phyloP scores from a whole-genome alignment of 2,888 invertebrate species.

The Pecten maximus region DNA sequence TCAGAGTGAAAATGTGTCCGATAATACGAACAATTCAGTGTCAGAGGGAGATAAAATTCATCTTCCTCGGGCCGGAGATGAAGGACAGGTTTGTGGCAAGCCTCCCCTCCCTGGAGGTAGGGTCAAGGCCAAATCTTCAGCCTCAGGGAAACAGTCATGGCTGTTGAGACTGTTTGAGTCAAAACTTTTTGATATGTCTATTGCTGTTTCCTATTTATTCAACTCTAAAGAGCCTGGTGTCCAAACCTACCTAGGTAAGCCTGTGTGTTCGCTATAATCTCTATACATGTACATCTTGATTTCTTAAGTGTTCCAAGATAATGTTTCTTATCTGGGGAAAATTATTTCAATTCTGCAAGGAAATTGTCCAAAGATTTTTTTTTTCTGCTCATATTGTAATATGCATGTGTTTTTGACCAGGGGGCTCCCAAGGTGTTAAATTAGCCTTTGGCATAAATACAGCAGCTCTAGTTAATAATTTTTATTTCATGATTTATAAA shows the following conservation, averaged over 20 bases:
- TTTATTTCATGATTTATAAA: neutral
- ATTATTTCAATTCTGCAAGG: too few relatives aligned
- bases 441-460: too few relatives aligned
- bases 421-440: too few relatives aligned
- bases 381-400: too few relatives aligned
- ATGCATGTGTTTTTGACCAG: too few relatives aligned
- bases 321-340: too few relatives aligned
- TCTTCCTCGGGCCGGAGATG: neutral
- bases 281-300: neutral
- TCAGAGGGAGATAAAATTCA: neutral
- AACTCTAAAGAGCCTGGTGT: slow-evolving; percentile 99
- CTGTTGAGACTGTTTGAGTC: slow-evolving; percentile 96
- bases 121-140: slow-evolving; percentile 56
- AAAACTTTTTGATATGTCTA: slow-evolving; percentile 98
- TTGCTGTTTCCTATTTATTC: slow-evolving; percentile 98
- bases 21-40: neutral
- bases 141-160: slow-evolving; percentile 81
- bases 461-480: too few relatives aligned
- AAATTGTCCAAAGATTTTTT: too few relatives aligned
- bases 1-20: neutral
- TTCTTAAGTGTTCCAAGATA: too few relatives aligned
- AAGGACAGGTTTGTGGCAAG: slow-evolving; percentile 43
- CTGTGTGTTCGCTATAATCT: neutral
- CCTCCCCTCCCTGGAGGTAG: slow-evolving; percentile 61
- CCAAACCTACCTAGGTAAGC: slow-evolving; percentile 94